A percentile compares a stretch with the other conserved stretches of the same genome.
phyloP scores from a whole-genome alignment of 2,888 invertebrate species.

The Macaria notata region DNA sequence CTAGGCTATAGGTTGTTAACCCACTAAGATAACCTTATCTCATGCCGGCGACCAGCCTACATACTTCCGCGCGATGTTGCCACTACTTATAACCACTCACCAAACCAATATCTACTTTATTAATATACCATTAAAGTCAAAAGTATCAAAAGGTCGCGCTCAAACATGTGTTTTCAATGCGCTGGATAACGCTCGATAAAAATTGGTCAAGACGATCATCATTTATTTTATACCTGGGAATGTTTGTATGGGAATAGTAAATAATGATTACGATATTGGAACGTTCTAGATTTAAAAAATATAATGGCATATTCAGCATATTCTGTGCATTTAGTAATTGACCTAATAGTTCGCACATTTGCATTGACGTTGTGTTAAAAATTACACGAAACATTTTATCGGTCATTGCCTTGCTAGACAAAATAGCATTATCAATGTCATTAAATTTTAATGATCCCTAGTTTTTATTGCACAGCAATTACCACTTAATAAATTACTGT shows the following conservation, averaged over 20 bases:
- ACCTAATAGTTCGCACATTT: no score
- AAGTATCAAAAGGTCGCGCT: conserved; percentile 11
- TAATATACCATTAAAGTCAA: conserved; percentile 16
- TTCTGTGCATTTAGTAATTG: background rate
- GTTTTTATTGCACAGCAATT: background rate
- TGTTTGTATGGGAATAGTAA: background rate
- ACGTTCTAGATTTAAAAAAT: background rate
- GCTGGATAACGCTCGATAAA: conserved; percentile 28
- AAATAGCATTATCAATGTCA: no score
- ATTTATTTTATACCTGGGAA: background rate
- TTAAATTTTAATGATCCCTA: background rate
- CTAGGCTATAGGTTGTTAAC: conserved; percentile 75
- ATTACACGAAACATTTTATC: no score
- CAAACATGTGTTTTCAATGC: conserved; percentile 26
- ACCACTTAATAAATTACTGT: background rate
- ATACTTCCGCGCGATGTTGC: conserved; percentile 61
- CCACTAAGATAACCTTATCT: conserved; percentile 74
- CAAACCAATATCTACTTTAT: conserved; percentile 22
- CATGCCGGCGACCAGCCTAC: conserved; percentile 68
- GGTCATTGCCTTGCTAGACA: no score
- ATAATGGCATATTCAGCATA: background rate
- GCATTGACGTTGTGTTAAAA: no score
- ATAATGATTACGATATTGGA: background rate
- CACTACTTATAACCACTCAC: conserved; percentile 13
- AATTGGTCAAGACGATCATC: conserved; percentile 14